These are phyloP conservation scores for Mirounga angustirostris DNA, from an alignment of 2,113 vertebrate genomes.

Conservation along the genomic window DNA sequence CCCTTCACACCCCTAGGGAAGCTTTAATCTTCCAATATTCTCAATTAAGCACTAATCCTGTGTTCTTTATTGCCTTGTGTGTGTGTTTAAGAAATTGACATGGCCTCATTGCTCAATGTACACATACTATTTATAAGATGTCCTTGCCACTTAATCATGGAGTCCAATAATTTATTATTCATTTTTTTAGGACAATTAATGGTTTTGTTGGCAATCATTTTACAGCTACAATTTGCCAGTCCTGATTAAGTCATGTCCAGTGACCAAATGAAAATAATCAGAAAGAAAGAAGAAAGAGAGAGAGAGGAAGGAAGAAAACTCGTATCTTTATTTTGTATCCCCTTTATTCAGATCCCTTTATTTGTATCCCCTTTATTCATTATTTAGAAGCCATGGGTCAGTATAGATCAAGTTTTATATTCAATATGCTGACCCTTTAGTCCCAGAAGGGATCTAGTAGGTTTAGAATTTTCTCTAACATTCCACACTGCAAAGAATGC, in stretches of 20 bases:
- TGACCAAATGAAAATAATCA: slow-evolving; percentile 27
- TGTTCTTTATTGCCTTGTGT: slow-evolving; percentile 37
- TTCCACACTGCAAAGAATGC: not conserved
- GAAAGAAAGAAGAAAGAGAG: not conserved
- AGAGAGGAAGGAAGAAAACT: not conserved
- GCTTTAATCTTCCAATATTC: slow-evolving; percentile 31
- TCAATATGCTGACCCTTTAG: not conserved
- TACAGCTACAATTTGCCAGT: slow-evolving; percentile 44
- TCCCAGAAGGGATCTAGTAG: not conserved
- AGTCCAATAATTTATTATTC: not conserved
- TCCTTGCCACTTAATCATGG: slow-evolving; percentile 5
- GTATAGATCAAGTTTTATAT: not conserved
- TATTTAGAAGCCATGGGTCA: not conserved
- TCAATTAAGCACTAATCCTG: slow-evolving; percentile 50
- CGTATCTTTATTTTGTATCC: not conserved
- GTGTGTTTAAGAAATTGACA: slow-evolving; percentile 54
- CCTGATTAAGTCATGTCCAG: not conserved
- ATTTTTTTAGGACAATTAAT: slow-evolving; percentile 43
- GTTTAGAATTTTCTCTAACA: slow-evolving; percentile 26
- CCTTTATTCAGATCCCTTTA: not conserved
- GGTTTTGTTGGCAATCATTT: not conserved
- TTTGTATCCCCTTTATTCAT: not conserved
- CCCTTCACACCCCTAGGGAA: not conserved
- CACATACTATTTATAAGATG: slow-evolving; percentile 35
- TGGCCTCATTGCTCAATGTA: not conserved